A percentile compares a stretch with the other conserved stretches of the same genome.
These are phyloP conservation scores for Abrostola tripartita DNA, from an alignment of 2,888 invertebrate species.

Conservation along the genomic window DNA sequence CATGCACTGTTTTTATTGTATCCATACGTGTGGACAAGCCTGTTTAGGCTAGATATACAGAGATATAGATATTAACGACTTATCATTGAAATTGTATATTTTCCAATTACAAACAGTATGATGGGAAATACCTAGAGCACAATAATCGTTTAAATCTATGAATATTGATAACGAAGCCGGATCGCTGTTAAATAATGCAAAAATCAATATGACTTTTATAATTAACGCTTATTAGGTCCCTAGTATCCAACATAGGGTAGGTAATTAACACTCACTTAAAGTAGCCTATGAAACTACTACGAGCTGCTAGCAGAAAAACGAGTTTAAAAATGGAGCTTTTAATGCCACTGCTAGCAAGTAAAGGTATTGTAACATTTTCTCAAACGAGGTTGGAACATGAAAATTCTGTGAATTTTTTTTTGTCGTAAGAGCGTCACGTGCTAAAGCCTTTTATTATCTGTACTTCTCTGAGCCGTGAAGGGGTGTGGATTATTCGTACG, in stretches of 20 bases:
- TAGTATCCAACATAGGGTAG: constrained; percentile 27
- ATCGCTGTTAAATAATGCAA: constrained; percentile 40
- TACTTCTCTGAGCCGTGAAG: constrained; percentile 53
- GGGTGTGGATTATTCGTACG: constrained; percentile 58
- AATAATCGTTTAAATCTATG: not conserved
- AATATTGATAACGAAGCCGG: constrained; percentile 34
- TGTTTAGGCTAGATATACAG: no score
- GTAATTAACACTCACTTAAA: constrained; percentile 41
- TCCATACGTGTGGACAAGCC: no score
- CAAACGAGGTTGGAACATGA: constrained; percentile 61
- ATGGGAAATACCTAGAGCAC: no score
- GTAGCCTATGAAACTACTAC: constrained; percentile 22
- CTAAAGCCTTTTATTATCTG: constrained; percentile 80
- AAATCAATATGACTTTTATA: constrained; percentile 50
- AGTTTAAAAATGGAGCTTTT: constrained; percentile 1
- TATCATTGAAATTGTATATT: no score
- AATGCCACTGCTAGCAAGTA: constrained; percentile 37
- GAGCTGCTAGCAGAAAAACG: not conserved
- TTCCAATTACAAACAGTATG: no score
- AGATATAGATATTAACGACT: no score
- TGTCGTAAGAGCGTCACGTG: constrained; percentile 79
- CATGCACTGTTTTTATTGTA: no score
- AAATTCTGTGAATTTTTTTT: constrained; percentile 74
- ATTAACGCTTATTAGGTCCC: constrained; percentile 22
- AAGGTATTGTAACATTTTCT: constrained; percentile 55